These are phyloP conservation scores for Caenorhabditis sp. DNA, from an alignment of 2,888 invertebrate species.

Conservation along the genomic window DNA sequence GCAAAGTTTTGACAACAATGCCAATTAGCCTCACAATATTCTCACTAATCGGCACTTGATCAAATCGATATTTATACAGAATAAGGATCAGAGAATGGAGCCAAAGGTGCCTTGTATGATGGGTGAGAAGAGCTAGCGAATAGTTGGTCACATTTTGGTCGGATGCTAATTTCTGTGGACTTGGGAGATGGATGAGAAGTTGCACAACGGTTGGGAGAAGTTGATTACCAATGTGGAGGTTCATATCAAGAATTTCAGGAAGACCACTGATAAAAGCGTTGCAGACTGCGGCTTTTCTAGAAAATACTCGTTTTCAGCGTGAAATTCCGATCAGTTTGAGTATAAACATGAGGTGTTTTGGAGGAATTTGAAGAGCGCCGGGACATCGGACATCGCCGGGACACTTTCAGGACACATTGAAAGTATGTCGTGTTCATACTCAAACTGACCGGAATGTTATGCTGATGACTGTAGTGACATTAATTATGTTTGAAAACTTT, in stretches of 20 bases:
- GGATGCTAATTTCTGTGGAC: constrained; percentile 78
- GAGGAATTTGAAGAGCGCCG: not conserved
- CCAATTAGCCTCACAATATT: constrained; percentile 84
- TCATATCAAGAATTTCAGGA: constrained; percentile 88
- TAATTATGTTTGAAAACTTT: too few relatives aligned
- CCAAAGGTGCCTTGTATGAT: constrained; percentile 82
- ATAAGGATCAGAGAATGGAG: constrained; percentile 89
- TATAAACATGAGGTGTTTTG: not conserved
- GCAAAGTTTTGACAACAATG: constrained; percentile 89
- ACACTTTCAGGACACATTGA: too few relatives aligned
- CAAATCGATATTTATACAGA: constrained; percentile 82
- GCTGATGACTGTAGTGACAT: too few relatives aligned
- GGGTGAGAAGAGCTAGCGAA: constrained; percentile 74
- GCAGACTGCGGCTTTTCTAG: constrained; percentile 88
- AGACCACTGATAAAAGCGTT: constrained; percentile 92
- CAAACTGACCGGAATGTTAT: too few relatives aligned
- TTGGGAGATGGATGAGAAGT: constrained; percentile 84
- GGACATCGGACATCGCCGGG: too few relatives aligned
- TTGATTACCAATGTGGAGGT: constrained; percentile 84
- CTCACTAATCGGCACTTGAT: constrained; percentile 72
- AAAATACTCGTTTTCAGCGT: constrained; percentile 37
- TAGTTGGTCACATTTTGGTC: constrained; percentile 79
- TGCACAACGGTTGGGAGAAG: constrained; percentile 85
- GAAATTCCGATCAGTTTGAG: not conserved
- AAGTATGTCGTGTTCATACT: too few relatives aligned